Evolutionary conservation across 1,140 invertebrate genomes (phyloP), one percentile per base, ranked within the genome.

Genomic region (Monomorium pharaonis): DNA sequence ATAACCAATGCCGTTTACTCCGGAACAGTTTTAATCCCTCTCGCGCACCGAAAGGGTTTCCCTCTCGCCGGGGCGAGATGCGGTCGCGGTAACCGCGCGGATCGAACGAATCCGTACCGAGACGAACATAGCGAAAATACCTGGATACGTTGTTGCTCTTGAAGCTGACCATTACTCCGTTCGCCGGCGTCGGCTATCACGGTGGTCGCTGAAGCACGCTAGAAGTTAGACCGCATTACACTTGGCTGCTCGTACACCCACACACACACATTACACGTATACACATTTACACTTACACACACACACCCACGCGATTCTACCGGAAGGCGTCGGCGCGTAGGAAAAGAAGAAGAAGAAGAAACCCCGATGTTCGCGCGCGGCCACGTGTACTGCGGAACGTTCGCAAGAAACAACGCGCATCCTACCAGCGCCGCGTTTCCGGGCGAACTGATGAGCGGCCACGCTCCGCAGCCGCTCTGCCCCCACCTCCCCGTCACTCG

Each of bases 111-210:
- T 86, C 75, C 74, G n/a, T 16, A 62, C n/a, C 30, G 56, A 87
- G 63, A 60, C 72, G 27, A 44, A 37, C n/a, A 37, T 37, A 7
- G 14, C 33, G 37, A 60, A 83, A 30, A 47, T 92, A 93, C 92
- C 91, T 93, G 76, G 86, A 70, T 27, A 88, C 81, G 88, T 93
- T 93, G 88, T 84, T 93, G 37, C 65, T 93, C 60, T 93, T 93
- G 69, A 93, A 93, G 85, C 91, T 93, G 92, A 93, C 92, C 92
- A 93, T 93, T 49, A 86, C 76, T 88, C 37, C 49, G 65, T 18
- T 83, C 51, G 12, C 14, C 67, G 24, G 72, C 33, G 51, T 75
- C 51, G 51, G 37, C 67, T 83, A 81, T 70, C 51, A 42, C 76
- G 33, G 44, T 69, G 70, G 37, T 63, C 18, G 42, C 70, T 42